These are phyloP conservation scores for Coleophora flavipennella DNA, from an alignment of 2,888 invertebrate species.

Conservation along the genomic window DNA sequence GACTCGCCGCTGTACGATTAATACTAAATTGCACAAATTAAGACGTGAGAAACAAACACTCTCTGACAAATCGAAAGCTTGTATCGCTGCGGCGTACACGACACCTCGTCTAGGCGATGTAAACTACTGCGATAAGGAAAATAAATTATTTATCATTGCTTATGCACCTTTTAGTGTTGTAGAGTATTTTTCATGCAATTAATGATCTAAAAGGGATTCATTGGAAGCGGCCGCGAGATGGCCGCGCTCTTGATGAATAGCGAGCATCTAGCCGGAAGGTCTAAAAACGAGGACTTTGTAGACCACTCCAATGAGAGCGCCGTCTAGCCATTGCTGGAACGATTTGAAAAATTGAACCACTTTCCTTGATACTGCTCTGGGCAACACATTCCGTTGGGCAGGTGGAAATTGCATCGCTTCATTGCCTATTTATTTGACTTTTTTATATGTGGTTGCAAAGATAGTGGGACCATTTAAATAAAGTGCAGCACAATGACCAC, in stretches of 20 bases:
- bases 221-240: slow-evolving; percentile 9
- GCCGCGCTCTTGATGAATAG: slow-evolving; percentile 17
- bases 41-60: slow-evolving; percentile 28
- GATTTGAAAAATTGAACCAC: slow-evolving; percentile 53
- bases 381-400: slow-evolving; percentile 42
- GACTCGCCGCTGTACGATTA: slow-evolving; percentile 32
- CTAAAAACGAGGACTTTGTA: slow-evolving; percentile 11
- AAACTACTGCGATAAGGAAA: too few relatives aligned
- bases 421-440: slow-evolving; percentile 34
- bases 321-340: slow-evolving; percentile 14
- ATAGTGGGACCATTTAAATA: slow-evolving; percentile 33
- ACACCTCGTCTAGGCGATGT: not conserved
- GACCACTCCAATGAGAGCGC: slow-evolving; percentile 14
- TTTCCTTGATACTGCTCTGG: slow-evolving; percentile 44
- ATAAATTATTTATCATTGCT: too few relatives aligned
- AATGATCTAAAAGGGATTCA: slow-evolving; percentile 12
- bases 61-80: slow-evolving; percentile 19
- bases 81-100: slow-evolving; percentile 2
- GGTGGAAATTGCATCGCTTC: slow-evolving; percentile 46
- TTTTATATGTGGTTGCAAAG: slow-evolving; percentile 29
- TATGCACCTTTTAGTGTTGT: too few relatives aligned
- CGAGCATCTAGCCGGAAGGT: slow-evolving; percentile 14
- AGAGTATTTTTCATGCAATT: slow-evolving; percentile 9
- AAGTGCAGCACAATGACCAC: slow-evolving; percentile 23
- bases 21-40: slow-evolving; percentile 41